Evolutionary conservation across 2,797 vertebrate species (phyloP).

Genomic region (Nannoperca obscura): DNA sequence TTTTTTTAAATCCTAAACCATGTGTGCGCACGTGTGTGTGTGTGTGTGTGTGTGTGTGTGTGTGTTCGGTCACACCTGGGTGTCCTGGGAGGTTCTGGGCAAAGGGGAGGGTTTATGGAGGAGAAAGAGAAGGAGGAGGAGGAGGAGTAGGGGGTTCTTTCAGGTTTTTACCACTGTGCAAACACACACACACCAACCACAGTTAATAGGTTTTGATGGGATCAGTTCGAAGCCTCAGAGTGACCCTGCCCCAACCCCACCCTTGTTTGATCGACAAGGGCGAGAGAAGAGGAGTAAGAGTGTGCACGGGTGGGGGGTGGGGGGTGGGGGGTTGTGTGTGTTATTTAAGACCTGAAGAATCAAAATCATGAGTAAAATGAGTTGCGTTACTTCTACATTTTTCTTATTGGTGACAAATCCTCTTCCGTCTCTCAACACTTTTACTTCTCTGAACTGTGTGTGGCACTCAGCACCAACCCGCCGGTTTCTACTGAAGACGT

Average conservation of each 20-base stretch:
- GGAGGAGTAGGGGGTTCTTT: conserved; percentile 52
- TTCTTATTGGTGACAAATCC: background rate
- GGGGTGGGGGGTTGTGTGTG: background rate
- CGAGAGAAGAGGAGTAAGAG: conserved; percentile 47
- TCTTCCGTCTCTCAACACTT: background rate
- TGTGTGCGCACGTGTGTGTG: conserved; percentile 12
- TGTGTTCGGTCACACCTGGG: conserved; percentile 70
- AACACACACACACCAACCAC: conserved; percentile 68
- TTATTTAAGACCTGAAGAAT: background rate
- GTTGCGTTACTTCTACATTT: background rate
- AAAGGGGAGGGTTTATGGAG: conserved; percentile 69
- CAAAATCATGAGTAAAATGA: background rate
- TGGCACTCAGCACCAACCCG: background rate
- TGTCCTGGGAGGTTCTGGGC: conserved; percentile 63
- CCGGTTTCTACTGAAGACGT: background rate
- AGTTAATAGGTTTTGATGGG: conserved; percentile 85
- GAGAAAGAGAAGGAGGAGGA: conserved; percentile 42
- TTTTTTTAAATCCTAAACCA: background rate
- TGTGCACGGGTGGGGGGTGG: background rate
- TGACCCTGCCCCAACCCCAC: conserved; percentile 79
- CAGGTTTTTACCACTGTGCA: conserved; percentile 83
- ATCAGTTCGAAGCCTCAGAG: conserved; percentile 79
- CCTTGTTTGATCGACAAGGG: conserved; percentile 78
- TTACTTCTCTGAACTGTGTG: background rate
- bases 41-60: conserved; percentile 20